Conservation (phyloP, 2,888 invertebrate genomes). For the Ochlodes sylvanus region DNA sequence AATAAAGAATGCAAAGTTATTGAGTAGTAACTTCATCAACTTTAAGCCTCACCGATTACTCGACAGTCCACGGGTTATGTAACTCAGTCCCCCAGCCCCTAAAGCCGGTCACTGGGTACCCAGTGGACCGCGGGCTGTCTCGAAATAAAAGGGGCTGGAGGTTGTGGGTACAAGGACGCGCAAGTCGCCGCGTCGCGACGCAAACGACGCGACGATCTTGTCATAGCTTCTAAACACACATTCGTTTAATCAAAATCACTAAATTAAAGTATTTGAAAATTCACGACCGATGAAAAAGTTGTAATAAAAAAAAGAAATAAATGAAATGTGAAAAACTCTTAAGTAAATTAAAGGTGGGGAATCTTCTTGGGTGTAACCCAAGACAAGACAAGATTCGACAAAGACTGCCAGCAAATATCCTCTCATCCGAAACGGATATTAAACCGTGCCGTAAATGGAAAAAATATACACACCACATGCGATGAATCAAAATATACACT, state of each 20-base stretch:
- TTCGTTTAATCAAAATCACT: background rate
- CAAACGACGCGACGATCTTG: background rate
- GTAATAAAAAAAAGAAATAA: too few species aligned
- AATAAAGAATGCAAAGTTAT: background rate
- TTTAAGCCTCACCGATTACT: background rate
- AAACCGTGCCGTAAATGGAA: too few species aligned
- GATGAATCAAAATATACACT: too few species aligned
- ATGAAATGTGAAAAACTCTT: too few species aligned
- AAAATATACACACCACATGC: too few species aligned
- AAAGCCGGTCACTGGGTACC: constrained; percentile 41
- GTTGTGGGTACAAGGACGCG: constrained; percentile 39
- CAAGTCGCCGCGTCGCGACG: background rate
- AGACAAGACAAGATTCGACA: too few species aligned
- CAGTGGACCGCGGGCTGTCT: constrained; percentile 51
- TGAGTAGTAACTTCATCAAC: background rate
- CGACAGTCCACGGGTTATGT: background rate
- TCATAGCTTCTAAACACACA: background rate
- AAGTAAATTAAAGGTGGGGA: too few species aligned
- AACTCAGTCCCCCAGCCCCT: background rate
- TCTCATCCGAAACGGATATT: too few species aligned
- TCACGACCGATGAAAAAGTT: too few species aligned
- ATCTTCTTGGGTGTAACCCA: too few species aligned
- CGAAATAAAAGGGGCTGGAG: constrained; percentile 59
- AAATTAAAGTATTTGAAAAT: too few species aligned
- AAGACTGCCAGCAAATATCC: too few species aligned